phyloP scores from a whole-genome alignment of 2,113 vertebrate genomes.

The Gnathonemus longibarbis region DNA sequence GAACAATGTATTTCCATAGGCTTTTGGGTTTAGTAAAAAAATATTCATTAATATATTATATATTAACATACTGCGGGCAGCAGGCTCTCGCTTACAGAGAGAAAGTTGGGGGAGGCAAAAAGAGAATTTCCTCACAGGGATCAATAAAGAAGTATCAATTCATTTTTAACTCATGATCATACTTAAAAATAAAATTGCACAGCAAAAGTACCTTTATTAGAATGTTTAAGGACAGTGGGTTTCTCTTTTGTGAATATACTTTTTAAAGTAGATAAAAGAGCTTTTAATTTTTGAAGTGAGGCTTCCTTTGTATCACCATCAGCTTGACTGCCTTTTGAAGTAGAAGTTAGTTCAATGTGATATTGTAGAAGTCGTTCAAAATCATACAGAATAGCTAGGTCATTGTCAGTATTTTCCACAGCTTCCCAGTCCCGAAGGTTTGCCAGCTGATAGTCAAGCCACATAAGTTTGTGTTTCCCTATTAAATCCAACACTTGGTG shows the following conservation, averaged over 20 bases:
- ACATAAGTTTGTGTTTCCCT: conserved; percentile 49
- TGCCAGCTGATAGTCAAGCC: conserved; percentile 49
- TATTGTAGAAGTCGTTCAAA: conserved; percentile 46
- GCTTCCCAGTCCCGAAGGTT: conserved; percentile 20
- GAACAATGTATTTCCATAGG: neutral
- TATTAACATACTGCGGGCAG: too few species aligned
- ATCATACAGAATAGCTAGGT: conserved; percentile 42
- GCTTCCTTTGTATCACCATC: conserved; percentile 32
- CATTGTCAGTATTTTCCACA: conserved; percentile 30
- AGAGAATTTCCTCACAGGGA: too few species aligned
- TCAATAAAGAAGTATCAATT: too few species aligned
- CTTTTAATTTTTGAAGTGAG: conserved; percentile 54
- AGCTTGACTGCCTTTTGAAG: conserved; percentile 16
- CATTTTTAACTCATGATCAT: neutral
- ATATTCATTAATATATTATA: neutral
- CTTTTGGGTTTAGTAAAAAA: neutral
- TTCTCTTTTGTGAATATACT: conserved; percentile 40
- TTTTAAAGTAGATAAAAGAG: conserved; percentile 52
- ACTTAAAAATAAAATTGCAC: neutral
- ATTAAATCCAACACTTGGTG: conserved; percentile 42
- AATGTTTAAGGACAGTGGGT: conserved; percentile 34
- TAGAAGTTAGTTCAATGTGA: conserved; percentile 34
- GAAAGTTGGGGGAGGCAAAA: too few species aligned
- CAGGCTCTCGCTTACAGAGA: too few species aligned
- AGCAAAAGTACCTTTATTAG: conserved; percentile 49